Conservation (phyloP, 2,797 vertebrate species). For the Takifugu ocellatus region DNA sequence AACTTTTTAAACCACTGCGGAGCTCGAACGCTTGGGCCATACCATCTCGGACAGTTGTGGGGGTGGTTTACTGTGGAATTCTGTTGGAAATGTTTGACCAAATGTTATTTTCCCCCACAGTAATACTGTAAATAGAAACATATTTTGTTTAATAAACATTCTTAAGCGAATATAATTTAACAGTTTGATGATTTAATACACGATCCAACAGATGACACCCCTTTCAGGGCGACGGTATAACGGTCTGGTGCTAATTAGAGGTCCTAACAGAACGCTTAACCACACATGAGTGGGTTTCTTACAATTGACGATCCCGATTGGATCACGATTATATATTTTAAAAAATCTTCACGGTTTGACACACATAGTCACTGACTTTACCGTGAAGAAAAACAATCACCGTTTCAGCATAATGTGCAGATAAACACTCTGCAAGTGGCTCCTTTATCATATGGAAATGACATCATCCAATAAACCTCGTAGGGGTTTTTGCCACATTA, state of each 20-base stretch:
- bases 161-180: fast-evolving
- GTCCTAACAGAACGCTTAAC: background rate
- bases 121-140: too few species aligned
- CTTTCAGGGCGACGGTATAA: background rate
- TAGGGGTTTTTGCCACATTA: too few species aligned
- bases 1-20: conserved; percentile 19
- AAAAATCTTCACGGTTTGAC: too few species aligned
- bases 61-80: conserved; percentile 6
- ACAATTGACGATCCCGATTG: too few species aligned
- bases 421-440: too few species aligned
- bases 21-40: conserved; percentile 19
- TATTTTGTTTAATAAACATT: background rate
- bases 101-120: fast-evolving
- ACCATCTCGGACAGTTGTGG: conserved; percentile 27
- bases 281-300: background rate
- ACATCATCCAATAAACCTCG: too few species aligned
- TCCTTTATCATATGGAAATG: too few species aligned
- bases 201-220: background rate
- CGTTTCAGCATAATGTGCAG: too few species aligned
- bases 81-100: fast-evolving
- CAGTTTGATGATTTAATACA: background rate
- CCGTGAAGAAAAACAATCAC: too few species aligned
- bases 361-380: too few species aligned
- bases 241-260: conserved; percentile 39
- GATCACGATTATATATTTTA: too few species aligned